Base-by-base conservation (phyloP, 2,113 vertebrate species). In the Notarius lentiginosus region DNA sequence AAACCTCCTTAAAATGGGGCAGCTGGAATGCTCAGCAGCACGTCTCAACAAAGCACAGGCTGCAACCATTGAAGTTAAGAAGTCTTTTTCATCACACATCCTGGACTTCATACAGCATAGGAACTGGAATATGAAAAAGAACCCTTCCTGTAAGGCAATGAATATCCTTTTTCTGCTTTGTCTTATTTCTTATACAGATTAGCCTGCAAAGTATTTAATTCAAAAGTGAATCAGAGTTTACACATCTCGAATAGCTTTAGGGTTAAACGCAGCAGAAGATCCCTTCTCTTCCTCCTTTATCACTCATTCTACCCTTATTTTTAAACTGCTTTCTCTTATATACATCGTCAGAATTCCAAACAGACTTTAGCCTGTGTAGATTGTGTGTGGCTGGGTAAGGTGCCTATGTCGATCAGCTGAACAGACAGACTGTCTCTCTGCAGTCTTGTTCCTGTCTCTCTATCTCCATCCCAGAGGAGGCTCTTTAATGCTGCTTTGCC, bases 381-480 rank as follows among this genome's bases (percentile, higher is more conserved):
- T 83, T 18, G 58, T 14, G 7, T 73, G 30, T 77, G 30, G 83
- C 47, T 81, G 30, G 20, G 55, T 82, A 70, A 81, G 58, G 68
- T 89, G 83, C 81, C 86, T 82, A 27, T 72, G 66, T 79, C 85
- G 86, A 89, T 85, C 86, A 87, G 51, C 7, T 63, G 55, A 84
- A 73, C 8, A 73, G 87, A 85, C 66, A 75, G 24, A 82, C 20
- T 75, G 49, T 82, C 58, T 87, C 56, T 68, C 47, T 72, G 18
- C 53, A 85, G 79, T 15, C 51, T 79, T 55, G 79, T 30, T 77
- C 41, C 15, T 85, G 83, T 85, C 70, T 77, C 61, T 85, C 61
- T 60, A 63, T 55, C 11, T 11, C 83, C 73, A 55, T 85, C 61
- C 72, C 49, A 51, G 51, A 63, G 60, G 86, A 85, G 68, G 82